Evolutionary conservation across 2,888 invertebrate genomes (phyloP).

Genomic region (Aplocera efformata): DNA sequence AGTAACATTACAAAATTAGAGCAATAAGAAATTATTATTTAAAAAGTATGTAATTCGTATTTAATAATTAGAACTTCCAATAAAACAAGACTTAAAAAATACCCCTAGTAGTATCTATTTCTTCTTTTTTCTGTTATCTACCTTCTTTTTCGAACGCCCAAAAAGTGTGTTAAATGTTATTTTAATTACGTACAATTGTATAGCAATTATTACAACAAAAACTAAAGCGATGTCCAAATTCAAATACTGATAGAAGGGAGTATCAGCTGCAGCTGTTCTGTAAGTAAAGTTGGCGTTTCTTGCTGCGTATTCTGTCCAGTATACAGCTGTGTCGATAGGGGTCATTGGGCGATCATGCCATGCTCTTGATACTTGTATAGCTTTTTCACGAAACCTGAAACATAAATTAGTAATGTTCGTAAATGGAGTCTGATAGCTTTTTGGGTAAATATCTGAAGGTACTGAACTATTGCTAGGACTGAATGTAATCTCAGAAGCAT

Average conservation of each 20-base stretch:
- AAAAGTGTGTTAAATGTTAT: conserved; percentile 25
- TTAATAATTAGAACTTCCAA: no score
- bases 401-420: neutral
- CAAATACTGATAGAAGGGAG: conserved; percentile 75
- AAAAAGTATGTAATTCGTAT: no score
- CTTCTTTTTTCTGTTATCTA: neutral
- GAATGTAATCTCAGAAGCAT: no score
- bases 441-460: no score
- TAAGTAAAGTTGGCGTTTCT: conserved; percentile 70
- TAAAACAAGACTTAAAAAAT: no score
- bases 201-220: conserved; percentile 24
- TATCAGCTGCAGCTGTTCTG: conserved; percentile 75
- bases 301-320: conserved; percentile 83
- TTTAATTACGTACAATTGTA: conserved; percentile 26
- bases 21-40: no score
- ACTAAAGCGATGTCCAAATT: conserved; percentile 54
- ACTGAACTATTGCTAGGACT: no score
- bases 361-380: conserved; percentile 68
- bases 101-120: no score
- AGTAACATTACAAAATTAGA: no score
- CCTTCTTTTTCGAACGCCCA: conserved; percentile 22
- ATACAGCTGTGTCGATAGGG: conserved; percentile 81
- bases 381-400: conserved; percentile 65
- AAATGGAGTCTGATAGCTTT: no score
- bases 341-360: conserved; percentile 81